A percentile compares a stretch with the other conserved stretches of the same genome.
These are phyloP conservation scores for Apodemia duryi DNA, from an alignment of 2,888 invertebrate species.

Conservation along the genomic window DNA sequence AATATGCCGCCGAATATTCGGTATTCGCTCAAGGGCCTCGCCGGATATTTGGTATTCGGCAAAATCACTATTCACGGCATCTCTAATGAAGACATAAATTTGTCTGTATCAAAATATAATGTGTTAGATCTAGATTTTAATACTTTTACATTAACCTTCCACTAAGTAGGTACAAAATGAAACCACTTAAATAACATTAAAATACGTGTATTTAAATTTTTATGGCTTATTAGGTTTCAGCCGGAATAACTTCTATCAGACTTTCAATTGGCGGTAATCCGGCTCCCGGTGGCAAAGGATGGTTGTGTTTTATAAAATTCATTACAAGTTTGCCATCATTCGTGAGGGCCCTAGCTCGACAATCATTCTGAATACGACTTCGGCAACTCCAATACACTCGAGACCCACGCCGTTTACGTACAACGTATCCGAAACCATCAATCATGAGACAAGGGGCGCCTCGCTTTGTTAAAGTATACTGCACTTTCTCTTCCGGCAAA, in stretches of 20 bases:
- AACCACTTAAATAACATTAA: not conserved
- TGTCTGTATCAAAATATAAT: not conserved
- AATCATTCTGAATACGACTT: conserved; percentile 48
- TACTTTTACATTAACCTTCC: not conserved
- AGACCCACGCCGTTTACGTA: conserved; percentile 61
- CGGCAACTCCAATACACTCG: conserved; percentile 71
- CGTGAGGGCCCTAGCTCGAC: conserved; percentile 62
- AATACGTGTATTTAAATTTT: not conserved
- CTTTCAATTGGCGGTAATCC: conserved; percentile 60
- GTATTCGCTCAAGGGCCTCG: no score
- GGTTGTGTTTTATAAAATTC: conserved; percentile 48
- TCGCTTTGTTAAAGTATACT: conserved; percentile 64
- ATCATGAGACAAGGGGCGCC: conserved; percentile 66
- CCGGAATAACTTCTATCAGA: conserved; percentile 60
- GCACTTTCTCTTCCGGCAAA: conserved; percentile 41
- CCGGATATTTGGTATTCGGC: no score
- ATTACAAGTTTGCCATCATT: conserved; percentile 50
- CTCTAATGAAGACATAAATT: not conserved
- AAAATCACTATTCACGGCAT: no score
- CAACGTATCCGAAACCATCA: conserved; percentile 58
- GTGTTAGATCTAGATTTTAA: not conserved
- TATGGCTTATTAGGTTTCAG: conserved; percentile 17
- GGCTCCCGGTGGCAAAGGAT: conserved; percentile 43
- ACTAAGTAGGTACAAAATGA: not conserved
- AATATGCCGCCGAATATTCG: no score